Evolutionary conservation across 2,888 invertebrate species (phyloP).

Genomic region (Epinotia nisella): DNA sequence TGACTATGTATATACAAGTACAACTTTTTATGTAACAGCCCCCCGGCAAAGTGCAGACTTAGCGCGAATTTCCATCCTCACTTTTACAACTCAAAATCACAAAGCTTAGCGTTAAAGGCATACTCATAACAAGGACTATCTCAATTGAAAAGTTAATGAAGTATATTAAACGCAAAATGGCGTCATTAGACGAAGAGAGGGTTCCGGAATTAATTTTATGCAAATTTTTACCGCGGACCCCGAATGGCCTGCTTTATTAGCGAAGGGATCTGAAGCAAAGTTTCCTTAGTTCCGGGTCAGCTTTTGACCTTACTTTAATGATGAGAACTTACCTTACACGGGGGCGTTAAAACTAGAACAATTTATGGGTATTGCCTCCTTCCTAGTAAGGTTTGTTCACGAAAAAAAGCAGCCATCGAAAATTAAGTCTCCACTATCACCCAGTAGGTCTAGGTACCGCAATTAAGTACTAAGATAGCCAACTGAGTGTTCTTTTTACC

Average conservation of each 20-base stretch:
- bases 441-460: too few species aligned
- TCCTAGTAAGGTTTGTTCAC: too few species aligned
- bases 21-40: too few species aligned
- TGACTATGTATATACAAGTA: too few species aligned
- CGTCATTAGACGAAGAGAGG: background rate
- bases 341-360: background rate
- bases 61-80: background rate
- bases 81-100: background rate
- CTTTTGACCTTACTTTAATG: background rate
- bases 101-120: background rate
- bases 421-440: too few species aligned
- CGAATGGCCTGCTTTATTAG: slow-evolving; percentile 14
- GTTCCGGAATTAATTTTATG: slow-evolving; percentile 32
- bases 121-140: background rate
- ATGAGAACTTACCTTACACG: background rate
- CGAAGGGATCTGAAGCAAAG: background rate
- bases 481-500: too few species aligned
- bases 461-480: too few species aligned
- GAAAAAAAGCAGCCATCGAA: too few species aligned
- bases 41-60: too few species aligned
- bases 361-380: too few species aligned
- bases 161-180: slow-evolving; percentile 23
- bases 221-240: slow-evolving; percentile 29
- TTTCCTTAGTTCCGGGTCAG: background rate
- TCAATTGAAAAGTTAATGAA: slow-evolving; percentile 17